Percentiles rank a stretch among this genome's conserved stretches.
Evolutionary conservation across 35 echinoderm and acorn worm genomes (phyloP).

Genomic region (Ophiothrix spiculata): DNA sequence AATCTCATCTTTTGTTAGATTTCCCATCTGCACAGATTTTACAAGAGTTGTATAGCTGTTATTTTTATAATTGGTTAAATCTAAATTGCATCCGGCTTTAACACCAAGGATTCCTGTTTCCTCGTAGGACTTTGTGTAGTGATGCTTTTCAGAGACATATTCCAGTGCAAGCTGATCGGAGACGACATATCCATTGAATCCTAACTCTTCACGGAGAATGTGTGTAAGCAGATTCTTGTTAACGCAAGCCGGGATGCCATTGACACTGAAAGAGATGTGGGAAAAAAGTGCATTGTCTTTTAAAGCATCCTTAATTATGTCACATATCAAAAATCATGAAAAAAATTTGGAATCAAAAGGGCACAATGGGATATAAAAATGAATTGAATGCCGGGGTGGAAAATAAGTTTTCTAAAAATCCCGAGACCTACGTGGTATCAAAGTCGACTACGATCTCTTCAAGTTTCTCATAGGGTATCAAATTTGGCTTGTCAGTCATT

Average conservation of each 20-base stretch:
- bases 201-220: slow-evolving; percentile 69
- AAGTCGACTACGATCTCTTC: too few species aligned
- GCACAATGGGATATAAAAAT: too few species aligned
- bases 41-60: slow-evolving; percentile 57
- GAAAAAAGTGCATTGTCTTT: too few species aligned
- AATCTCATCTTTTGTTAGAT: slow-evolving; percentile 35
- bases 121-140: slow-evolving; percentile 63
- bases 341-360: too few species aligned
- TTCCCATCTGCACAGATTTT: slow-evolving; percentile 53
- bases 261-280: slow-evolving; percentile 59
- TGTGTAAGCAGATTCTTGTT: slow-evolving; percentile 65
- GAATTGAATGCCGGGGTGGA: too few species aligned
- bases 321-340: too few species aligned
- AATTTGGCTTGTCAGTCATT: too few species aligned
- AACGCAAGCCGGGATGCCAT: slow-evolving; percentile 83
- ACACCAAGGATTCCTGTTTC: slow-evolving; percentile 57
- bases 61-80: slow-evolving; percentile 29
- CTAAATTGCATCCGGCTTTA: slow-evolving; percentile 74
- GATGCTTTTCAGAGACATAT: slow-evolving; percentile 36
- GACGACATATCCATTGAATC: slow-evolving; percentile 90
- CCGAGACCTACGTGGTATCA: too few species aligned
- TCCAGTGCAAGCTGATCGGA: slow-evolving; percentile 78
- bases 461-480: too few species aligned
- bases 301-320: too few species aligned
- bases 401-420: too few species aligned